These are phyloP conservation scores for Sebastolobus altivelis DNA, from an alignment of 2,797 vertebrate species.

Conservation along the genomic window DNA sequence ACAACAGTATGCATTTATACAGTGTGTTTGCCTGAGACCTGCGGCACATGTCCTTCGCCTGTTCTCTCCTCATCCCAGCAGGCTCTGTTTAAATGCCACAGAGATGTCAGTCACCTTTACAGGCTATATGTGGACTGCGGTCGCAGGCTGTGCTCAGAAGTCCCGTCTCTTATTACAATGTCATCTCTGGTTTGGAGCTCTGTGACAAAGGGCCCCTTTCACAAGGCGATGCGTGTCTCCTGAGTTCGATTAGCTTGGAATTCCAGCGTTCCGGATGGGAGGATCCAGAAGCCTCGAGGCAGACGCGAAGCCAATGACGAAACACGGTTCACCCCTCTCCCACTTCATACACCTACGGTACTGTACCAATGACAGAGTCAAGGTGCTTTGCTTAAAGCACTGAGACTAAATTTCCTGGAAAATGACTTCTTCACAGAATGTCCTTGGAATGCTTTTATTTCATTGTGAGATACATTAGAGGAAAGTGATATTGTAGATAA, in stretches of 20 bases:
- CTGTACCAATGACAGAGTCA: conserved; percentile 57
- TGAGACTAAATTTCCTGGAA: conserved; percentile 39
- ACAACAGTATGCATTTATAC: conserved; percentile 18
- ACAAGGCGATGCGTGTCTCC: conserved; percentile 65
- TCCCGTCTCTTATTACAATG: conserved; percentile 76
- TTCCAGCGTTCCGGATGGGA: conserved; percentile 77
- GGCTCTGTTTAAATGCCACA: conserved; percentile 65
- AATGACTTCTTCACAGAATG: conserved; percentile 37
- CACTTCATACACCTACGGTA: conserved; percentile 39
- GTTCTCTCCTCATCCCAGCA: conserved; percentile 45
- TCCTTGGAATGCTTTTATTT: conserved; percentile 56
- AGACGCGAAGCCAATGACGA: conserved; percentile 60
- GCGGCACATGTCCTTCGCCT: conserved; percentile 39
- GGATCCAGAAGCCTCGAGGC: conserved; percentile 68
- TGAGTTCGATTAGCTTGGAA: conserved; percentile 83
- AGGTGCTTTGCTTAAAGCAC: conserved; percentile 56
- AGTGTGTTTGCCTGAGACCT: conserved; percentile 24
- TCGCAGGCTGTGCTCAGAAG: conserved; percentile 54
- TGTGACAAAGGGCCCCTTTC: conserved; percentile 78
- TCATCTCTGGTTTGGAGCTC: conserved; percentile 73
- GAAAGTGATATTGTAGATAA: conserved; percentile 6
- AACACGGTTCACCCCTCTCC: conserved; percentile 24
- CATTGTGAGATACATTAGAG: conserved; percentile 12
- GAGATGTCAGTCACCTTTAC: conserved; percentile 71
- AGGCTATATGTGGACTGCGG: conserved; percentile 43